Percentiles rank a stretch among this genome's conserved stretches.
Evolutionary conservation across 2,888 invertebrate genomes (phyloP).

Genomic region (Melipona beecheii): DNA sequence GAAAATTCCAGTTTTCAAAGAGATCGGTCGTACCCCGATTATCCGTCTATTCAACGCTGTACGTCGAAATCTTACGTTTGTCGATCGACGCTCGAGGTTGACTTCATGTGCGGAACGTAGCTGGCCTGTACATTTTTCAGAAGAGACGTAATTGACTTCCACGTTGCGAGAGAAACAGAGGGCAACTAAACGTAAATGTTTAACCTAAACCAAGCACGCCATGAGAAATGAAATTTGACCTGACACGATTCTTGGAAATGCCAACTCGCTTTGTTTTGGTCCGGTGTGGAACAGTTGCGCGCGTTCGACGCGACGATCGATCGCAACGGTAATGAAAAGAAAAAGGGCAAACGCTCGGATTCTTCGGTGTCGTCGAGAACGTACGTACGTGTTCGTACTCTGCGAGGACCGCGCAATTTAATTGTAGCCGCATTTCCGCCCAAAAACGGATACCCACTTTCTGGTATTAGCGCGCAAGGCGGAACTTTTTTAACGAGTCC

Average conservation of each 20-base stretch:
- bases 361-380: constrained; percentile 41
- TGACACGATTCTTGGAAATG: constrained; percentile 7
- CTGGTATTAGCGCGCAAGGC: constrained; percentile 57
- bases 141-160: neutral
- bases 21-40: too few species aligned
- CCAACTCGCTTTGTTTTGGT: neutral
- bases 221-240: neutral
- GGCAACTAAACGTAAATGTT: neutral
- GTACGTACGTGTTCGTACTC: constrained; percentile 11
- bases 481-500: constrained; percentile 68
- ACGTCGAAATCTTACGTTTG: too few species aligned
- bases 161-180: too few species aligned
- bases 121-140: neutral
- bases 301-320: constrained; percentile 38
- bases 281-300: neutral
- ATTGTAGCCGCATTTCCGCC: constrained; percentile 58
- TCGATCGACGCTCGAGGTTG: too few species aligned
- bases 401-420: constrained; percentile 55
- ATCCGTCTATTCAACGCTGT: too few species aligned
- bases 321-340: constrained; percentile 13
- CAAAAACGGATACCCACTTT: constrained; percentile 69
- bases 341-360: neutral
- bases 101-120: too few species aligned
- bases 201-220: neutral
- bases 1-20: neutral